These are phyloP conservation scores for Crioceris asparagi DNA, from an alignment of 2,888 invertebrate genomes.

Conservation along the genomic window DNA sequence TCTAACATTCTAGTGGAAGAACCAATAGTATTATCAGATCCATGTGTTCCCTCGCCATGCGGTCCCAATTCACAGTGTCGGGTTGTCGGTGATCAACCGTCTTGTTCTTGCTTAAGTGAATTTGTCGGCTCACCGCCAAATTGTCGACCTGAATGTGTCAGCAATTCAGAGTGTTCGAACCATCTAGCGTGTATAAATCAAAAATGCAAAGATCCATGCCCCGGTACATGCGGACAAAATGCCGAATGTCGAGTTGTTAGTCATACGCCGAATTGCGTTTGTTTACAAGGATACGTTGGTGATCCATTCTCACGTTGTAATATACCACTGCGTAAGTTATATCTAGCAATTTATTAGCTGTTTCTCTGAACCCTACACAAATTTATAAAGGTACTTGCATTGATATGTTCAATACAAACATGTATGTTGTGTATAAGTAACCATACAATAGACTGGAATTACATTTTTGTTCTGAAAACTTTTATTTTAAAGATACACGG, in stretches of 20 bases:
- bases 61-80: slow-evolving; percentile 53
- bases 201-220: slow-evolving; percentile 67
- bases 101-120: slow-evolving; percentile 50
- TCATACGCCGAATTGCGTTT: slow-evolving; percentile 59
- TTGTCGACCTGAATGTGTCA: slow-evolving; percentile 64
- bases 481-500: too few species aligned
- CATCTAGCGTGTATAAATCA: slow-evolving; percentile 61
- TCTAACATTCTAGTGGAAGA: slow-evolving; percentile 15
- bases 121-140: slow-evolving; percentile 56
- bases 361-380: too few species aligned
- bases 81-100: slow-evolving; percentile 41
- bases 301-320: slow-evolving; percentile 54
- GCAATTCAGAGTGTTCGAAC: slow-evolving; percentile 58
- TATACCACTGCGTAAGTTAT: slow-evolving; percentile 14
- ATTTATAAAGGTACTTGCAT: too few species aligned
- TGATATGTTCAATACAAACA: too few species aligned
- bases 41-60: slow-evolving; percentile 65
- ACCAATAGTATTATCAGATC: slow-evolving; percentile 34
- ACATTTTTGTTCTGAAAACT: too few species aligned
- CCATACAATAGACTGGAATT: too few species aligned
- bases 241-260: slow-evolving; percentile 63
- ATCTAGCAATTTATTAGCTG: slow-evolving; percentile 13
- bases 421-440: too few species aligned
- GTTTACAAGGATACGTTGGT: slow-evolving; percentile 45
- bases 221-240: slow-evolving; percentile 61